Base-by-base conservation (phyloP, 37 sponge, comb jelly and placozoan genomes). In the Tethya wilhelma region DNA sequence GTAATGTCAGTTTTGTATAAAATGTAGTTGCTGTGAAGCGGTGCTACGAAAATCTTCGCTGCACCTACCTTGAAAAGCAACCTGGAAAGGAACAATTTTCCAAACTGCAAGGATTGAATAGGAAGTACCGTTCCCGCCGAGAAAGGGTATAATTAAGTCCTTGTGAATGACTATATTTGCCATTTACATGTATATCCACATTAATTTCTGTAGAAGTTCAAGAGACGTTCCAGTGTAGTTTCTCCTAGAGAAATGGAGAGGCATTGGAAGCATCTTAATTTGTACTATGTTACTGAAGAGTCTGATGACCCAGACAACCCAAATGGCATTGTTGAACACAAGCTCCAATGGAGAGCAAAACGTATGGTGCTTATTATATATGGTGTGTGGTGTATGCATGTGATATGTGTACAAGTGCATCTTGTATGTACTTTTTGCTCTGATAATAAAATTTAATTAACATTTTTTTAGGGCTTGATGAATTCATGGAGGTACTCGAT, bases 241-340 rank as follows among this genome's bases (percentile, higher is more conserved):
- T n/a, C 20, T 25, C 63, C 63, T 6, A n/a, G 28, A 60, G 63
- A 60, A n/a, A 25, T 60, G 63, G 63, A 12, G 28, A 12, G 28
- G 22, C 22, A 25, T 23, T 60, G 63, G 63, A 17, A n/a, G 6
- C 20, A 60, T 12, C 28, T 60, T 25, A 25, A 12, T 23, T 23
- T 60, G 7, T 12, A 6, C 28, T 60, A 26, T 60, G 28, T 60
- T 12, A 60, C 63, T n/a, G 63, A 60, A n/a, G 63, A 60, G 22
- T 60, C 63, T 7, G 63, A 60, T 60, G 63, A 60, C 63, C 63
- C 63, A n/a, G 63, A 60, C 7, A 60, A 60, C 28, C 63, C 63
- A 7, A 60, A 60, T 60, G 63, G 63, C 6, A 60, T 60, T 26
- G 28, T 60, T 26, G 63, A 60, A 60, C 63, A 60, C 28, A 12